Conservation (phyloP, 2,113 vertebrate genomes). For the Neotoma lepida region DNA sequence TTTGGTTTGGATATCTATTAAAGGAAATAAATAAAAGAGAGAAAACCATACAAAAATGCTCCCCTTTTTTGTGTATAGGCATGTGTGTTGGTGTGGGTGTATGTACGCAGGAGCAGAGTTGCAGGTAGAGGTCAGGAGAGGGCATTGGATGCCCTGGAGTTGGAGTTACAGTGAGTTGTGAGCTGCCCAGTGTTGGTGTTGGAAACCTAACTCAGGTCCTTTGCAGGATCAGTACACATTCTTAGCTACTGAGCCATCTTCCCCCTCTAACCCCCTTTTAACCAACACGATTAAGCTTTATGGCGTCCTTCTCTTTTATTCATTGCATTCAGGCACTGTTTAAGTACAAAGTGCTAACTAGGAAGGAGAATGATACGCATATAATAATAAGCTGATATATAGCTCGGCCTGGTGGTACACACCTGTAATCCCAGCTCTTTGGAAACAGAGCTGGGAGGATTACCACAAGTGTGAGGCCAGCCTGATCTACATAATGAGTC, state of each 20-base stretch:
- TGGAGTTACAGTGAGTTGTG: not conserved
- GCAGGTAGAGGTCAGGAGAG: not conserved
- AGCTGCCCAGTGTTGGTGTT: not conserved
- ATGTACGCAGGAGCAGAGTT: not conserved
- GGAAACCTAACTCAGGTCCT: not conserved
- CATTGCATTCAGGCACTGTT: not conserved
- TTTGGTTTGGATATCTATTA: conserved; percentile 18
- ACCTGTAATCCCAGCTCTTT: not conserved
- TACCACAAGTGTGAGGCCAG: not conserved
- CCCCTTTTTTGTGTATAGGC: not conserved
- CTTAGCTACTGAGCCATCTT: not conserved
- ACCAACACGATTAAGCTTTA: not conserved
- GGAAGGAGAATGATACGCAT: not conserved
- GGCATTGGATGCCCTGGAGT: not conserved
- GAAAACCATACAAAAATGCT: not conserved
- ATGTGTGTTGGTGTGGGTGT: not conserved
- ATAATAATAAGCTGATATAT: not conserved
- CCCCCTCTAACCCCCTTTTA: not conserved
- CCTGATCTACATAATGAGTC: not conserved
- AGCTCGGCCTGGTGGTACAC: not conserved
- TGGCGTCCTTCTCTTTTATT: not conserved
- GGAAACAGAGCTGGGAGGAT: not conserved
- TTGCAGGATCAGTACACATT: not conserved
- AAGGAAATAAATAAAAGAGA: conserved; percentile 10
- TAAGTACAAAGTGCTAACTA: not conserved